Conservation (phyloP, 2,888 invertebrate species). For the Drosophila nr. perissopoda region DNA sequence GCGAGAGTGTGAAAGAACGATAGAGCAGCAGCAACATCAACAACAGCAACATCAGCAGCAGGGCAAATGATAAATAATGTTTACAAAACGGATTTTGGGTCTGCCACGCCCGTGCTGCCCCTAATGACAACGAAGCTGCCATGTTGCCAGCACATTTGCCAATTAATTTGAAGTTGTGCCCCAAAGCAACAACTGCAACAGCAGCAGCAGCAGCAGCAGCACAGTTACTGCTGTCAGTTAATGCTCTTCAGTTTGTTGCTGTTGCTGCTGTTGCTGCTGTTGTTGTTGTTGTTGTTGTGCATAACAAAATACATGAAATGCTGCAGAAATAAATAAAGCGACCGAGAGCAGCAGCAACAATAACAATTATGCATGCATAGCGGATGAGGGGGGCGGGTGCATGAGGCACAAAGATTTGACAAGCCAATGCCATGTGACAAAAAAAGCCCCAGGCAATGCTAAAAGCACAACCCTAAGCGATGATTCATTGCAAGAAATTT, state of each 20-base stretch:
- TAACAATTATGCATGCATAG: constrained; percentile 27
- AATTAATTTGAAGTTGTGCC: constrained; percentile 50
- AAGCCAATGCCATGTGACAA: constrained; percentile 58
- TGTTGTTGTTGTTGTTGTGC: constrained; percentile 32
- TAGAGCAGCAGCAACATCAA: constrained; percentile 15
- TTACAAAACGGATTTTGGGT: constrained; percentile 39
- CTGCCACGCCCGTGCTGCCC: constrained; percentile 51
- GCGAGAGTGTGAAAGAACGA: constrained; percentile 53
- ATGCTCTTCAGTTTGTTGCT: constrained; percentile 21
- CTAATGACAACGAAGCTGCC: constrained; percentile 65
- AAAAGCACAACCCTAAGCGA: constrained; percentile 18
- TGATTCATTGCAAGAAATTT: neutral
- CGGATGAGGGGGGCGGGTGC: neutral
- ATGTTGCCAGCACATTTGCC: constrained; percentile 56
- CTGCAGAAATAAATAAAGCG: constrained; percentile 61
- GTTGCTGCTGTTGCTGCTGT: constrained; percentile 22
- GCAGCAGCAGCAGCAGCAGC: constrained; percentile 11
- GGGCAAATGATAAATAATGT: constrained; percentile 66
- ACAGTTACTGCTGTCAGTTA: constrained; percentile 33
- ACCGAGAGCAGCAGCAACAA: constrained; percentile 12
- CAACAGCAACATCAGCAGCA: constrained; percentile 30
- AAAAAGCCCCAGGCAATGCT: constrained; percentile 19
- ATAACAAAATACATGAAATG: constrained; percentile 47
- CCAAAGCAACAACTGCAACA: constrained; percentile 44
- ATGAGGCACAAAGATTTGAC: constrained; percentile 45